phyloP scores from a whole-genome alignment of 2,113 vertebrate species.

The Myrmophylax atrothorax region DNA sequence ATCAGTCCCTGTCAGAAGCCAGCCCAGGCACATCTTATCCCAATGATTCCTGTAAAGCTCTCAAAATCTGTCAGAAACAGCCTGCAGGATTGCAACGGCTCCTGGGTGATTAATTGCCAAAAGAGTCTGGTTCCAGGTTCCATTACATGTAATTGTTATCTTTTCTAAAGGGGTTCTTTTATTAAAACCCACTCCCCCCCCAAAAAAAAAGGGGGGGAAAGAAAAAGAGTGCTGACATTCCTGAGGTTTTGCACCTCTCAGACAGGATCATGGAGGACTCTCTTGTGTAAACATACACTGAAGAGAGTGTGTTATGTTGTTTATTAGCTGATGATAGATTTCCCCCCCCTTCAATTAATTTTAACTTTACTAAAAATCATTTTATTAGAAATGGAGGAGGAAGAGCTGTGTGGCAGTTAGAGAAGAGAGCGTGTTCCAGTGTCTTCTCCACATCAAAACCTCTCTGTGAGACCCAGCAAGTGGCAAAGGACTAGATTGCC shows the following conservation, averaged over 20 bases:
- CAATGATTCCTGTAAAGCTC: slow-evolving; percentile 70
- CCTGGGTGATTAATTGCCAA: slow-evolving; percentile 72
- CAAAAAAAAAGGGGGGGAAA: neutral
- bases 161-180: slow-evolving; percentile 67
- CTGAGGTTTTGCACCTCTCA: slow-evolving; percentile 70
- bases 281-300: slow-evolving; percentile 27
- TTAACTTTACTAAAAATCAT: slow-evolving; percentile 38
- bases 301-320: slow-evolving; percentile 30
- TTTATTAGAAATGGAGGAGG: neutral
- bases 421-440: neutral
- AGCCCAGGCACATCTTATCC: slow-evolving; percentile 73
- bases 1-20: slow-evolving; percentile 67
- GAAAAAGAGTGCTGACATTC: slow-evolving; percentile 30
- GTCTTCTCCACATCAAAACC: neutral
- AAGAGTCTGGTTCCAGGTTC: slow-evolving; percentile 69
- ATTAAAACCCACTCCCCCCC: neutral
- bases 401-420: neutral
- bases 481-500: neutral
- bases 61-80: slow-evolving; percentile 72
- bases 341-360: neutral
- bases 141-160: slow-evolving; percentile 70
- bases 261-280: slow-evolving; percentile 24
- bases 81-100: slow-evolving; percentile 73
- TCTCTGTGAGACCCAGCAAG: neutral
- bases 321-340: slow-evolving; percentile 54